Base-by-base conservation (phyloP, 2,888 invertebrate species). In the Drosophila sordidapex region DNA sequence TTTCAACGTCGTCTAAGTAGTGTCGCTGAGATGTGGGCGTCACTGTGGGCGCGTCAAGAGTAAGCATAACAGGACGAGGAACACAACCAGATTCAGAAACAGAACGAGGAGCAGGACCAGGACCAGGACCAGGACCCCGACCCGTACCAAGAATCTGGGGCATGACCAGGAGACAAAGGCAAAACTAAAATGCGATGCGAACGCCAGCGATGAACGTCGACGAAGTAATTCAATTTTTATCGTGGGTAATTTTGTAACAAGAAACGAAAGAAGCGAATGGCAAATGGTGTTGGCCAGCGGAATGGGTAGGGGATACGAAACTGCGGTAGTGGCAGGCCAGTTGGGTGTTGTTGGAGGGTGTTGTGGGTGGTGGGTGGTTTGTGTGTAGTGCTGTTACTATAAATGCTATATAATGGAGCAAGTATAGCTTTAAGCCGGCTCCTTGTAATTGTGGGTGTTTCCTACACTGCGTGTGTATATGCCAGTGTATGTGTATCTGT, bases 191-290 rank as follows among this genome's bases (percentile, higher is more conserved):
- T 62, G 62, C 56, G 79, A 69, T 68, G 70, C 64, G 38, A 67
- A 64, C 70, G 68, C 63, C 69, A 54, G 57, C 57, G 43, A 31
- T 40, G 57, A 57, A 57, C 73, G 69, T 69, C 86, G 84, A 90
- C 88, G 89, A 91, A 91, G 91, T 91, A 91, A 91, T 91, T 91
- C 91, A 91, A 91, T 91, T 91, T 91, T 91, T 91, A 91, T 91
- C 90, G 91, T 90, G 90, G 87, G 91, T 91, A 91, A 91, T 91
- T 91, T 91, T 89, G 86, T 90, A 91, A 91, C 88, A 86, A 89
- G 89, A 90, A 87, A 83, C 88, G 89, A 88, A 89, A 79, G 84
- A 88, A 83, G 81, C 86, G 61, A 80, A 74, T 64, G 56, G 70
- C 76, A 79, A 82, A 66, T 70, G 70, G 67, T 62, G 59, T 63